Evolutionary conservation across 1,140 invertebrate genomes (phyloP).

Genomic region (Scylla paramamosain): DNA sequence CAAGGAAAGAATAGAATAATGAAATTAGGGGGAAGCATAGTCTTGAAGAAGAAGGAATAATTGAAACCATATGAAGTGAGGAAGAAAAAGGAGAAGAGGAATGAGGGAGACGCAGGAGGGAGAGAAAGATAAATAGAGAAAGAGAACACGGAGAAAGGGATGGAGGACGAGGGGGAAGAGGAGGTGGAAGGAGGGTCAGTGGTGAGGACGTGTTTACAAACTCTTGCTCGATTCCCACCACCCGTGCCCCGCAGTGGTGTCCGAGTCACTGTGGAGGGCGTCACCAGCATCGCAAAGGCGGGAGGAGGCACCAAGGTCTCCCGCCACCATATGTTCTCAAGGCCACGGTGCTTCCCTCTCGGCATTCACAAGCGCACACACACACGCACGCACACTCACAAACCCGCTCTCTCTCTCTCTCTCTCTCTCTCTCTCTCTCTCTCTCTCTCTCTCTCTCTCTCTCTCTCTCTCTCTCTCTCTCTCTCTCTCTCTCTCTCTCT

Average conservation of each 20-base stretch:
- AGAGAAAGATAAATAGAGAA: background rate
- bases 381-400: background rate
- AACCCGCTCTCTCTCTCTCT: background rate
- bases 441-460: constrained; percentile 1
- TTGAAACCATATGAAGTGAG: background rate
- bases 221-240: background rate
- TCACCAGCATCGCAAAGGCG: background rate
- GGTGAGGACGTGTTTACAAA: background rate
- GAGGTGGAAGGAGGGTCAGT: background rate
- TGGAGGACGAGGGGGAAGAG: background rate
- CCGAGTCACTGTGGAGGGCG: background rate
- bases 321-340: background rate
- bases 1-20: background rate
- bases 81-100: constrained; percentile 10
- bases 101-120: background rate
- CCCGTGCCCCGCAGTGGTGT: background rate
- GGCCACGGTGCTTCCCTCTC: background rate
- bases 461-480: constrained; percentile 30
- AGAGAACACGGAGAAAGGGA: background rate
- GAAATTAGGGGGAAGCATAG: background rate
- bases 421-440: constrained; percentile 8
- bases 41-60: too few species aligned
- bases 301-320: constrained; percentile 16
- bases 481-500: constrained; percentile 49
- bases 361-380: constrained; percentile 14